Evolutionary conservation across 2,888 invertebrate species (phyloP).

Genomic region (Eustalomyia histrio): DNA sequence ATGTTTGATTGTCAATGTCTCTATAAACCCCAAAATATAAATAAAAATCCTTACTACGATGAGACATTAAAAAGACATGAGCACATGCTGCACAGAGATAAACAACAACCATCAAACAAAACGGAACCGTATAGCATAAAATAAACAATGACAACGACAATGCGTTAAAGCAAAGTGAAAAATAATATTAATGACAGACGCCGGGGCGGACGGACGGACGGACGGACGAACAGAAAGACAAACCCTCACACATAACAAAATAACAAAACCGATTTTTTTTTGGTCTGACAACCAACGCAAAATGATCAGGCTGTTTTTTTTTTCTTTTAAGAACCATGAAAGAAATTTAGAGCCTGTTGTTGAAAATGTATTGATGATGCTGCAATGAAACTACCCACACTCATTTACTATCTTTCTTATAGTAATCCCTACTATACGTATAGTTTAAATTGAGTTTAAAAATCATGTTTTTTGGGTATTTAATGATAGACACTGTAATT

Average conservation of each 20-base stretch:
- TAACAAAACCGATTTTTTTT: too few relatives aligned
- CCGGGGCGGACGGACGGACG: too few relatives aligned
- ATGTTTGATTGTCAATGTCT: conserved; percentile 2
- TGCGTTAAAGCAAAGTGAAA: conserved; percentile 60
- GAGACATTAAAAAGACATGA: conserved; percentile 47
- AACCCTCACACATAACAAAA: too few relatives aligned
- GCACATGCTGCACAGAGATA: conserved; percentile 53
- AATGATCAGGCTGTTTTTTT: neutral
- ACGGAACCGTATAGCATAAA: neutral
- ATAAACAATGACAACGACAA: conserved; percentile 40
- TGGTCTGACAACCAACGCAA: neutral
- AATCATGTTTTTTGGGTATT: neutral
- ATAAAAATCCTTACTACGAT: conserved; percentile 16
- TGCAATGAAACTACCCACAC: neutral
- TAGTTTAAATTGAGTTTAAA: neutral
- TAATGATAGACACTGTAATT: conserved; percentile 38
- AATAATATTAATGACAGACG: conserved; percentile 54
- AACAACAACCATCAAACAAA: conserved; percentile 1
- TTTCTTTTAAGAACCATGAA: neutral
- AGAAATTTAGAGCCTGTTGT: conserved; percentile 4
- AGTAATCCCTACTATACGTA: neutral
- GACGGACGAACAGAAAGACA: conserved; percentile 22
- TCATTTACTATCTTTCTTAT: neutral
- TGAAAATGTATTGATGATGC: neutral
- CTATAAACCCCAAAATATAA: neutral